Conservation (phyloP, 2,888 invertebrate genomes). For the Argyresthia goedartella region DNA sequence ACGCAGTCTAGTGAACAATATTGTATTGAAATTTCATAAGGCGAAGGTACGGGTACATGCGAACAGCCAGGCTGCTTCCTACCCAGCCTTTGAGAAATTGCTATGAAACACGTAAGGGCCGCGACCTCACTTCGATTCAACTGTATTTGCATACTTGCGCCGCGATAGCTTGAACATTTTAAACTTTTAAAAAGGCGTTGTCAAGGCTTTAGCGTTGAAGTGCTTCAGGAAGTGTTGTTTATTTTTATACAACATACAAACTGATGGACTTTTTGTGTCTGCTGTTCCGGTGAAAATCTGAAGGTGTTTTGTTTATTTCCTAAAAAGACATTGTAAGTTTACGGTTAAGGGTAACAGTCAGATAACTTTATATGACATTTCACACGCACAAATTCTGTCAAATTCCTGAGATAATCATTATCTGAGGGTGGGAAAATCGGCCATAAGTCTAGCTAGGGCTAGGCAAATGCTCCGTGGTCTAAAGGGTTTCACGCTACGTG, state of each 20-base stretch:
- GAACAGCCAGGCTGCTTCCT: slow-evolving; percentile 32
- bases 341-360: too few relatives aligned
- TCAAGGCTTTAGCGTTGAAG: not conserved
- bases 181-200: slow-evolving; percentile 3
- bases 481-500: too few relatives aligned
- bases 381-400: too few relatives aligned
- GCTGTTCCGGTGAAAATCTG: too few relatives aligned
- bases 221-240: not conserved
- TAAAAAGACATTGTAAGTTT: too few relatives aligned
- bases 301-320: too few relatives aligned
- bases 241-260: not conserved
- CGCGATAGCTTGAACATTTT: not conserved
- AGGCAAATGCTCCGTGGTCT: too few relatives aligned
- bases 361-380: too few relatives aligned
- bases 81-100: slow-evolving; percentile 40
- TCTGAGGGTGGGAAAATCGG: too few relatives aligned
- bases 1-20: slow-evolving; percentile 6
- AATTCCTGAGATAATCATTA: too few relatives aligned
- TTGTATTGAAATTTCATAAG: slow-evolving; percentile 18
- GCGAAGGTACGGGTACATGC: slow-evolving; percentile 34
- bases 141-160: slow-evolving; percentile 39
- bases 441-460: too few relatives aligned
- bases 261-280: not conserved
- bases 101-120: slow-evolving; percentile 47
- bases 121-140: slow-evolving; percentile 30